Evolutionary conservation across 2,797 vertebrate genomes (phyloP), one percentile per base, ranked within the genome.

Genomic region (Sebastes trivittatus): DNA sequence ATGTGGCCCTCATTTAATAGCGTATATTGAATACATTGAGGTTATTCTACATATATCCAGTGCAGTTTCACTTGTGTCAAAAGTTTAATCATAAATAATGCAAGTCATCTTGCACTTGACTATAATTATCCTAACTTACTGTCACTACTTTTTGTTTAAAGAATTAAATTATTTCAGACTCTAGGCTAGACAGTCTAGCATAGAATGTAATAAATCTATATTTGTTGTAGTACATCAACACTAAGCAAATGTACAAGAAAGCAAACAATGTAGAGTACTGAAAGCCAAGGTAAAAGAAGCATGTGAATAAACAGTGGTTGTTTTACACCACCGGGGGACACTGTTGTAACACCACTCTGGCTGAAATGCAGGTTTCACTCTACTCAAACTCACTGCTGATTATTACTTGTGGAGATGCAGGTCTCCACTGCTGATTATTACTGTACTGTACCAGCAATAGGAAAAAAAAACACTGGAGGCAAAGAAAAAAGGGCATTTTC

Each of bases 291-390:
- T 20, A 6, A 11, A 22, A 30, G 6, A 20, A 76, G 0, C 38
- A 13, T 0, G 11, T 54, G 8, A 13, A 7, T 14, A 7, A 60
- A 27, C 46, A 80, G 54, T 82, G 7, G 36, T 29, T 29, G 7
- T 23, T 9, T 11, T 4, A 0, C 18, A 75, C 89, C 96, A 94
- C 88, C 11, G 46, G 91, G 90, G 92, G 94, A 71, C 84, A 85
- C 87, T 95, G 90, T 93, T 92, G 91, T 80, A 75, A 81, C 92
- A 89, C 36, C 30, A 6, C 32, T 38, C 5, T 36, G 25, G 2
- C 63, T 18, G 0, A 68, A 60, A n/a, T 10, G 23, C 22, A 32
- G n/a, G 7, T 65, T 29, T 23, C 9, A 2, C 11, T 76, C n/a
- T 0, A 5, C 49, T 75, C 29, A 61, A 58, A 30, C 10, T 3